Evolutionary conservation across 2,797 vertebrate genomes (phyloP).

Genomic region (Epinephelus coioides): DNA sequence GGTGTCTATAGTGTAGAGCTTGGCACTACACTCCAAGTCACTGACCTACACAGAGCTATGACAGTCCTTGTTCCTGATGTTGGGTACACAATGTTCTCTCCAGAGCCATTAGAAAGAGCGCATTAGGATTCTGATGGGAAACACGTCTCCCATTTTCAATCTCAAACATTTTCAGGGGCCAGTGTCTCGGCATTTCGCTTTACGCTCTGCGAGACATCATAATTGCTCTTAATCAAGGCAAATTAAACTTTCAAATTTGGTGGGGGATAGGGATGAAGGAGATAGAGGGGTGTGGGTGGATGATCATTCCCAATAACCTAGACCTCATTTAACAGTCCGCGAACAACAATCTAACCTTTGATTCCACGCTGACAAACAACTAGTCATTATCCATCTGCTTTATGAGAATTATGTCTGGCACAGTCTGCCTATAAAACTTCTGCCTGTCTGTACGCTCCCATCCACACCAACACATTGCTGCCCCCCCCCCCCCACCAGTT

Average conservation of each 20-base stretch:
- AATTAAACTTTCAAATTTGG: slow-evolving; percentile 87
- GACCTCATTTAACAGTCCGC: slow-evolving; percentile 87
- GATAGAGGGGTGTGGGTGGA: slow-evolving; percentile 70
- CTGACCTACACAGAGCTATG: slow-evolving; percentile 70
- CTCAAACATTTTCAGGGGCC: slow-evolving; percentile 83
- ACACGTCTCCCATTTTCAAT: slow-evolving; percentile 78
- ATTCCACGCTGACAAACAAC: slow-evolving; percentile 86
- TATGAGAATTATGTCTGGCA: slow-evolving; percentile 80
- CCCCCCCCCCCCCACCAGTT: not conserved
- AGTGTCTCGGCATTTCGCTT: slow-evolving; percentile 80
- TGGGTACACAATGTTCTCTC: slow-evolving; percentile 74
- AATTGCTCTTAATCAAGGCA: slow-evolving; percentile 89
- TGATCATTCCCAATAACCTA: slow-evolving; percentile 85
- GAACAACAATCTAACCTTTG: slow-evolving; percentile 87
- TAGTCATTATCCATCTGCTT: slow-evolving; percentile 89
- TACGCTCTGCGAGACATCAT: slow-evolving; percentile 84
- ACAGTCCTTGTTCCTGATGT: slow-evolving; percentile 66
- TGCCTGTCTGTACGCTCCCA: slow-evolving; percentile 48
- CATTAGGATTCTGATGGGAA: slow-evolving; percentile 84
- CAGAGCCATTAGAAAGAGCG: slow-evolving; percentile 74
- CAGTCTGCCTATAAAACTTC: slow-evolving; percentile 77
- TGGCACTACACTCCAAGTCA: slow-evolving; percentile 55
- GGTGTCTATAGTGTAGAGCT: slow-evolving; percentile 48
- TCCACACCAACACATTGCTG: slow-evolving; percentile 38
- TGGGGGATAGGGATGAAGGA: slow-evolving; percentile 75